Base-by-base conservation (phyloP, 2,888 invertebrate species). In the Cynaeus angustus region DNA sequence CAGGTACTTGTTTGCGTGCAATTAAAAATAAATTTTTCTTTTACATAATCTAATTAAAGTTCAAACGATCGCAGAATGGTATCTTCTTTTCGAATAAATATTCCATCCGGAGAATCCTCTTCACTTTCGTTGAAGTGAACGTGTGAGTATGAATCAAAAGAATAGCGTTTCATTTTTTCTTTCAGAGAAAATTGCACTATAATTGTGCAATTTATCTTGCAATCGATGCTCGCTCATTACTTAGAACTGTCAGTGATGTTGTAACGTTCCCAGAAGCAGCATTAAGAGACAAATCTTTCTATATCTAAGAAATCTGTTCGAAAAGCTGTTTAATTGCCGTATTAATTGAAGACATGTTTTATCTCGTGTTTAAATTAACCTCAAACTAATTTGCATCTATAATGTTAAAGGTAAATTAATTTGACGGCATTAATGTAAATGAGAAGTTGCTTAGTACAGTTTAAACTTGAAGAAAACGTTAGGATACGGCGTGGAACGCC, bases 351-450 rank as follows among this genome's bases (percentile, higher is more conserved):
- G 78, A 78, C 78, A 75, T 77, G 78, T 77, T 78, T 66, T 77
- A 78, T 78, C 77, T 78, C 77, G 72, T 77, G 76, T 78, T 79
- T 74, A 77, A 79, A 78, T 80, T 78, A 78, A 79, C 76, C 75
- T 77, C 74, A 72, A 76, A 75, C 75, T 77, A 78, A 80, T 80
- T 80, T 80, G 78, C 80, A 80, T 80, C 77, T 77, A 74, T 78
- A 79, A 80, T 78, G 77, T 75, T 72, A 64, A 75, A 76, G 72
- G 71, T 78, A 78, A 80, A 80, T 80, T 80, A 80, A 80, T 79
- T 79, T 80, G 80, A 79, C 79, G 80, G 77, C 74, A 77, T 76
- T 78, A 77, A 79, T 78, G 78, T 74, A 77, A 78, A 78, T 78
- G 78, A 76, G 78, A 73, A 78, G 48, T 67, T 48, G 66, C 43